Conservation (phyloP, 2,797 vertebrate species). For the Gadopsis marmoratus region DNA sequence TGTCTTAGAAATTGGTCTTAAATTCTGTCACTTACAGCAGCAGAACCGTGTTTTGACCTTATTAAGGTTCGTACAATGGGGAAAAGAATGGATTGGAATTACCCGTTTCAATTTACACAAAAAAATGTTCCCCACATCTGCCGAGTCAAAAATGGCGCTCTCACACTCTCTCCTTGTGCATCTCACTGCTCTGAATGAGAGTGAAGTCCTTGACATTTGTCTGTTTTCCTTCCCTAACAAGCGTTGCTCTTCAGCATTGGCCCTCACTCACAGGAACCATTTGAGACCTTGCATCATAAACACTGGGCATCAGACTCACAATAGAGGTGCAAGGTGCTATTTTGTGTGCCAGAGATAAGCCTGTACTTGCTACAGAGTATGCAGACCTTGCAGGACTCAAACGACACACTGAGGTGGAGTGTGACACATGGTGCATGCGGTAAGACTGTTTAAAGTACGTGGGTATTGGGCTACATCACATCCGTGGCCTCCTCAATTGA, state of each 20-base stretch:
- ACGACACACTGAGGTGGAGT: slow-evolving; percentile 24
- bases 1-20: slow-evolving; percentile 63
- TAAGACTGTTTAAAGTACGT: slow-evolving; percentile 18
- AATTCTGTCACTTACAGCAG: slow-evolving; percentile 59
- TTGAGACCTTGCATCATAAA: slow-evolving; percentile 66
- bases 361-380: slow-evolving; percentile 53
- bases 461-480: slow-evolving; percentile 31
- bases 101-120: slow-evolving; percentile 57
- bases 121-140: slow-evolving; percentile 17
- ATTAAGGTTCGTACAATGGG: slow-evolving; percentile 44
- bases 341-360: slow-evolving; percentile 72
- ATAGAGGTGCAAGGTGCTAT: slow-evolving; percentile 69
- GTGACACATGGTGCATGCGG: slow-evolving; percentile 22
- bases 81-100: slow-evolving; percentile 51
- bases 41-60: slow-evolving; percentile 62
- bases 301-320: slow-evolving; percentile 57
- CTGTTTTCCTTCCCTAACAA: slow-evolving; percentile 56
- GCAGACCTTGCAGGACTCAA: slow-evolving; percentile 38
- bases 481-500: slow-evolving; percentile 26
- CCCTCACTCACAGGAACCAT: slow-evolving; percentile 43
- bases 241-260: slow-evolving; percentile 47
- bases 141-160: slow-evolving; percentile 30
- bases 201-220: slow-evolving; percentile 76
- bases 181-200: slow-evolving; percentile 44
- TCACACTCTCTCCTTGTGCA: slow-evolving; percentile 20